Conservation (phyloP, 2,113 vertebrate genomes). For the Archilochus colubris region DNA sequence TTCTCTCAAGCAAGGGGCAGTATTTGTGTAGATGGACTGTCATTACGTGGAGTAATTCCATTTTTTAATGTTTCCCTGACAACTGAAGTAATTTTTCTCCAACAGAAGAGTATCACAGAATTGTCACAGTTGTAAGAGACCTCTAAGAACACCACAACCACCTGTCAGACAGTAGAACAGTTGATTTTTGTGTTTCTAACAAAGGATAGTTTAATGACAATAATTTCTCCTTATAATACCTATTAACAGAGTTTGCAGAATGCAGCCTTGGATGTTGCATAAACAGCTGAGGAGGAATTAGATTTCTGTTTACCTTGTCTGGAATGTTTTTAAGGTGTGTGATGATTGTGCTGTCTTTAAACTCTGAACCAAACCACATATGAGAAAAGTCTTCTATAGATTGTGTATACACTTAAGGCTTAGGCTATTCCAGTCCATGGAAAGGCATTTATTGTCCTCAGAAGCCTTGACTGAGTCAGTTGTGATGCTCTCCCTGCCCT, state of each 20-base stretch:
- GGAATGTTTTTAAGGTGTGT: not conserved
- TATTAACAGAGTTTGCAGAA: not conserved
- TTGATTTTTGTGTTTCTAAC: not conserved
- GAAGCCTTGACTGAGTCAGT: not conserved
- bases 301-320: not conserved
- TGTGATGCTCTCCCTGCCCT: not conserved
- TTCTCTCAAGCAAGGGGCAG: not conserved
- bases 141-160: too few species aligned
- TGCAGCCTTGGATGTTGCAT: not conserved
- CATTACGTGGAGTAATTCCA: not conserved
- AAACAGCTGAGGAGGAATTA: not conserved
- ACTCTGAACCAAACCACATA: not conserved
- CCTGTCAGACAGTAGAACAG: not conserved
- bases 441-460: constrained; percentile 27
- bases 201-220: not conserved
- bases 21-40: not conserved
- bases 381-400: not conserved
- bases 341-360: not conserved
- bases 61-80: not conserved
- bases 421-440: not conserved
- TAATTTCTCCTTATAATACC: not conserved
- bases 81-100: not conserved
- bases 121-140: too few species aligned
- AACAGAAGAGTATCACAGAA: not conserved
- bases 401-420: not conserved